These are phyloP conservation scores for Girardinus metallicus DNA, from an alignment of 2,797 vertebrate species.

Conservation along the genomic window DNA sequence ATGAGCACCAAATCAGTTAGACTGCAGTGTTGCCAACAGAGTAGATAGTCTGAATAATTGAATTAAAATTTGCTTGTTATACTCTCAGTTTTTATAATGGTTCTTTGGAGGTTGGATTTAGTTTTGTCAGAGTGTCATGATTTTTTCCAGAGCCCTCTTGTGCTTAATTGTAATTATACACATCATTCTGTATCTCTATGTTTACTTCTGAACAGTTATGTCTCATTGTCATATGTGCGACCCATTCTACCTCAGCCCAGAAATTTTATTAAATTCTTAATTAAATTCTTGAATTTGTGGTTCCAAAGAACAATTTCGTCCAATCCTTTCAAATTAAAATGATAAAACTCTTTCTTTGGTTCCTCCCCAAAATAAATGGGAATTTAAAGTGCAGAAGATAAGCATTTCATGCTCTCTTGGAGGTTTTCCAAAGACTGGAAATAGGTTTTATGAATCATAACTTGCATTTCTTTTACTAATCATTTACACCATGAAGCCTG, in stretches of 20 bases:
- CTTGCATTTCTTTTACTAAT: conserved; percentile 42
- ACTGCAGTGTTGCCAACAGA: not conserved
- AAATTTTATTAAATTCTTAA: conserved; percentile 8
- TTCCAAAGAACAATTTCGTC: conserved; percentile 3
- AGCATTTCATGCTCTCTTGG: conserved; percentile 42
- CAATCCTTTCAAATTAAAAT: conserved; percentile 21
- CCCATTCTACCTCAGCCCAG: no score
- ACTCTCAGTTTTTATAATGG: not conserved
- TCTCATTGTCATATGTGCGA: not conserved
- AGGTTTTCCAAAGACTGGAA: conserved; percentile 29
- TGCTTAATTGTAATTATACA: no score
- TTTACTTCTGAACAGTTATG: not conserved
- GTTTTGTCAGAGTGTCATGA: not conserved
- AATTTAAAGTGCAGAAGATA: conserved; percentile 44
- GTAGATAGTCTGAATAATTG: not conserved
- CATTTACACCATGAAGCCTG: conserved; percentile 27
- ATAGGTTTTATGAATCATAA: conserved; percentile 48
- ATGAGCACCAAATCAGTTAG: not conserved
- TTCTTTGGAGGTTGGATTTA: not conserved
- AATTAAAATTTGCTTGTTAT: not conserved
- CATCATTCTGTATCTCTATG: no score
- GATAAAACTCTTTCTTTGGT: conserved; percentile 14
- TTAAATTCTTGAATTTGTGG: conserved; percentile 3
- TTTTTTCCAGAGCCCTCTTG: no score
- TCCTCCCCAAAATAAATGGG: conserved; percentile 33